phyloP scores from a whole-genome alignment of 2,888 invertebrate species.

The Ophioninae sp. region DNA sequence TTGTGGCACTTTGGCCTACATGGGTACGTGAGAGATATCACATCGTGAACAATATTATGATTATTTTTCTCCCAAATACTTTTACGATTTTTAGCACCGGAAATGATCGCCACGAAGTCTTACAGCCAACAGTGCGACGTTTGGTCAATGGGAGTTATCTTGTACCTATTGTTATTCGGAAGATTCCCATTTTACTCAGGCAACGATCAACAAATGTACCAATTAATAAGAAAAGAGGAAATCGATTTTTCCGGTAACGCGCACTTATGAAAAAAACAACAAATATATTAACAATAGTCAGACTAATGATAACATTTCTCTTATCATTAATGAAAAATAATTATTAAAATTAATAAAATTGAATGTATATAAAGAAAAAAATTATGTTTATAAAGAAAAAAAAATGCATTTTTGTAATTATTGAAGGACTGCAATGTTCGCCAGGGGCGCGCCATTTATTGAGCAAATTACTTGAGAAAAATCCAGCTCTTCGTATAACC shows the following conservation, averaged over 20 bases:
- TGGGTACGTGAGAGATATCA: slow-evolving; percentile 78
- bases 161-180: slow-evolving; percentile 81
- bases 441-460: slow-evolving; percentile 80
- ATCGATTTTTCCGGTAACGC: slow-evolving; percentile 69
- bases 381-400: background rate
- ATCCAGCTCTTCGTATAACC: slow-evolving; percentile 82
- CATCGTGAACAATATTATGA: slow-evolving; percentile 55
- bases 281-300: background rate
- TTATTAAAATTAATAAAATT: background rate
- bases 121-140: slow-evolving; percentile 85
- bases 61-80: slow-evolving; percentile 59
- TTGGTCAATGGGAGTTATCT: slow-evolving; percentile 84
- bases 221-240: slow-evolving; percentile 76
- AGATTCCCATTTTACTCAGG: slow-evolving; percentile 77
- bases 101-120: slow-evolving; percentile 82
- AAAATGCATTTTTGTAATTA: slow-evolving; percentile 6
- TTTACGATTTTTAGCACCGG: slow-evolving; percentile 81
- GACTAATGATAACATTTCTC: background rate
- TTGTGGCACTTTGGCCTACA: slow-evolving; percentile 83
- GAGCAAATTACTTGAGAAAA: slow-evolving; percentile 81
- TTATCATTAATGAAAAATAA: background rate
- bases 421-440: slow-evolving; percentile 58
- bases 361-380: background rate
- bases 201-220: slow-evolving; percentile 73
- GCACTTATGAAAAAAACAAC: background rate